Percentiles rank a stretch among this genome's conserved stretches.
These are phyloP conservation scores for Buteo buteo DNA, from an alignment of 2,113 vertebrate species.

Conservation along the genomic window DNA sequence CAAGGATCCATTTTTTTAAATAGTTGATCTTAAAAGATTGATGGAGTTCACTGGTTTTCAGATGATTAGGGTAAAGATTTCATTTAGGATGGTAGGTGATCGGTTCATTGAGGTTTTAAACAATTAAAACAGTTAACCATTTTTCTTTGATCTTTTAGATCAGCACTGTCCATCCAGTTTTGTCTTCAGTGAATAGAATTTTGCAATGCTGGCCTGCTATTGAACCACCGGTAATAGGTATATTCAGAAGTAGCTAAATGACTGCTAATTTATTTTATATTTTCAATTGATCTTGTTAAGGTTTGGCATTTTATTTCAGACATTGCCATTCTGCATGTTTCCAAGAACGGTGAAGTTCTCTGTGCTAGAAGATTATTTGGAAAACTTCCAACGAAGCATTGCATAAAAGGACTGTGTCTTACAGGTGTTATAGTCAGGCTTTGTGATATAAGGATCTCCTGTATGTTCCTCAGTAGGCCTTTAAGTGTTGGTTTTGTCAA, in stretches of 20 bases:
- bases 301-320: not conserved
- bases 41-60: not conserved
- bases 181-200: not conserved
- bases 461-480: not conserved
- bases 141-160: not conserved
- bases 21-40: not conserved
- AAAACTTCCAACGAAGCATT: not conserved
- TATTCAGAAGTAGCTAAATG: not conserved
- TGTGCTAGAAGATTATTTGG: not conserved
- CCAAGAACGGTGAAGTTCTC: not conserved
- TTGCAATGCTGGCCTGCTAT: not conserved
- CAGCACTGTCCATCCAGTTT: not conserved
- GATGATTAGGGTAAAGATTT: not conserved
- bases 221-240: not conserved
- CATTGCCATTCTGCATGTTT: not conserved
- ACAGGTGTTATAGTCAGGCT: not conserved
- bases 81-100: not conserved
- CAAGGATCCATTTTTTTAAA: not conserved
- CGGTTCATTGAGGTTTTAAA: not conserved
- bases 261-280: not conserved
- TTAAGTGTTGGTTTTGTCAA: not conserved
- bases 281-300: not conserved
- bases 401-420: not conserved
- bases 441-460: not conserved
- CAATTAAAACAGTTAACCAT: not conserved